Evolutionary conservation across 2,888 invertebrate genomes (phyloP).

Genomic region (Iphiclides podalirius): DNA sequence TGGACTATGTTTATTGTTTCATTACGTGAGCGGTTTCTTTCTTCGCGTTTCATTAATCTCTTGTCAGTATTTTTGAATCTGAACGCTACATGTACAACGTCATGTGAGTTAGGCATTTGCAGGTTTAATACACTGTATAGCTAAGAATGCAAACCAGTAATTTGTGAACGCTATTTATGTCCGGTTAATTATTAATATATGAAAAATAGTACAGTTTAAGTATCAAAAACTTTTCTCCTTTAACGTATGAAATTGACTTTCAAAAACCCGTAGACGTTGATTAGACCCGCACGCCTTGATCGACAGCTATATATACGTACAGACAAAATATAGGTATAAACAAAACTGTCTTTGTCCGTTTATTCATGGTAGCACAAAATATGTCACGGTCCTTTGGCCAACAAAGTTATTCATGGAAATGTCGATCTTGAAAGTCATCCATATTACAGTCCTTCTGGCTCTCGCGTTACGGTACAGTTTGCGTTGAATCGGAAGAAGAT

Average conservation of each 20-base stretch:
- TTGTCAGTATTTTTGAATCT: too few relatives aligned
- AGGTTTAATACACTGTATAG: too few relatives aligned
- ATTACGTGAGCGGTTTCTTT: background rate
- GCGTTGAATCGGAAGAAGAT: too few relatives aligned
- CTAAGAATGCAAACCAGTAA: too few relatives aligned
- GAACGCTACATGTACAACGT: too few relatives aligned
- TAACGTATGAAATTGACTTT: background rate
- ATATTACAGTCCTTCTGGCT: background rate
- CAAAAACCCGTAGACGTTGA: background rate
- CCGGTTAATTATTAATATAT: too few relatives aligned
- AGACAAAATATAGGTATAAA: too few relatives aligned
- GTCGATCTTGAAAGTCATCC: background rate
- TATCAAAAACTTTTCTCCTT: too few relatives aligned
- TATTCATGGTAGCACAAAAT: constrained; percentile 68
- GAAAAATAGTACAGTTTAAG: too few relatives aligned
- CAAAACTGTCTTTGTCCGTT: constrained; percentile 55
- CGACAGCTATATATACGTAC: constrained; percentile 38
- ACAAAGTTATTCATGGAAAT: constrained; percentile 28
- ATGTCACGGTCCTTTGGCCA: constrained; percentile 56
- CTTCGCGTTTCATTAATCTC: too few relatives aligned
- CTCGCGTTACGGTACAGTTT: constrained; percentile 2
- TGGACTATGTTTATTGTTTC: constrained; percentile 29
- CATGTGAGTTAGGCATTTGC: too few relatives aligned
- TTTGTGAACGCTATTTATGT: too few relatives aligned
- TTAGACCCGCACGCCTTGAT: constrained; percentile 20